Percentiles rank a stretch among this genome's conserved stretches.
Conservation (phyloP, 92 coral and sea anemone genomes). For the Umimayanthus chanpuru region DNA sequence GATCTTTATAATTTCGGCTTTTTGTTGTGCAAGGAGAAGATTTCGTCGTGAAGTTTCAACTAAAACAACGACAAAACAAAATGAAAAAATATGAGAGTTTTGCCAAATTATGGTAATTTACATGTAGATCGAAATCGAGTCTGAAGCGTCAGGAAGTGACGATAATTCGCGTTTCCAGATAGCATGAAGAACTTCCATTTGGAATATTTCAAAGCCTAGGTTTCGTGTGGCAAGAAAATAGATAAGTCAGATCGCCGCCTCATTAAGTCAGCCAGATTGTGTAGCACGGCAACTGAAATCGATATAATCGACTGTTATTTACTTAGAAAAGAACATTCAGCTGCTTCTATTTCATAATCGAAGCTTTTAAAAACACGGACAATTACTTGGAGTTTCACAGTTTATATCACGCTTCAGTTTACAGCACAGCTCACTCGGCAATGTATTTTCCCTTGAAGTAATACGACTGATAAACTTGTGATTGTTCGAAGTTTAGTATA, state of each 20-base stretch:
- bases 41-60: not conserved
- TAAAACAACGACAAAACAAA: not conserved
- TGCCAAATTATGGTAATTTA: not conserved
- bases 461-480: not conserved
- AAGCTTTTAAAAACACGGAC: not conserved
- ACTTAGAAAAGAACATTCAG: not conserved
- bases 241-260: too few relatives aligned
- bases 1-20: not conserved
- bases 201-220: not conserved
- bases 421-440: not conserved
- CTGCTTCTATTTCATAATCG: not conserved
- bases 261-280: too few relatives aligned
- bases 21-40: not conserved
- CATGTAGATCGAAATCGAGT: not conserved
- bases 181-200: not conserved
- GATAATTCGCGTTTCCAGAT: not conserved
- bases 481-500: too few relatives aligned
- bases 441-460: not conserved
- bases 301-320: not conserved
- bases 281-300: not conserved
- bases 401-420: too few relatives aligned
- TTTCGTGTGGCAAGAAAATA: too few relatives aligned
- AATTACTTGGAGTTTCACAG: too few relatives aligned
- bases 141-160: not conserved
- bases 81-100: not conserved